Base-by-base conservation (phyloP, 2,113 vertebrate species). In the Sebastes fasciatus region DNA sequence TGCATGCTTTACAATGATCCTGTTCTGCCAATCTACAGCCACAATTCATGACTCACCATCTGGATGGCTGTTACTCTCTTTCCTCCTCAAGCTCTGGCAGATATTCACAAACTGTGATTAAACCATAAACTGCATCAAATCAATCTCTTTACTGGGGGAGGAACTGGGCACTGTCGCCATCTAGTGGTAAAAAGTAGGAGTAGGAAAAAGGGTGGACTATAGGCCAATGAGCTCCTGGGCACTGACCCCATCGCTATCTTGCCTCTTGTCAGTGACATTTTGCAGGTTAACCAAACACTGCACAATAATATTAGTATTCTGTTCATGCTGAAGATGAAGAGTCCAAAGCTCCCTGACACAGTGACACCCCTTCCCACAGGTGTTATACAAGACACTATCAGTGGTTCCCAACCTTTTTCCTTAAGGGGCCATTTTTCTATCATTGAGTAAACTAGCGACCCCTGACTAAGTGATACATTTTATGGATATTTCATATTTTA, bases 21-120 rank as follows among this genome's bases (percentile, higher is more conserved):
- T 76, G 43, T 43, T 60, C 60, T 71, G 78, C 83, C 79, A 83
- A 23, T 55, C 68, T n/a, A 26, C 4, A 64, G 69, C 49, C 55
- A 67, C 21, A 86, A 77, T 80, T 90, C 55, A 86, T 6, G 52
- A 55, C 23, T 71, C 49, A 42, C 86, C 88, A 89, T 88, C 89
- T 91, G 91, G 82, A 45, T 54, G 40, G 23, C 34, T 5, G 34
- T 91, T 45, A 85, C n/a, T 86, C 77, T 76, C 13, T 71, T n/a
- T 42, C 49, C 51, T 67, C 66, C 83, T 52, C 17, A 4, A 48
- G 11, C 43, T 48, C 57, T 83, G 85, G 76, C 77, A 83, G 70
- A 79, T 42, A 68, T 69, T 75, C 48, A 65, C 66, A 72, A 54
- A 70, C 66, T 64, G 52, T 86, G 58, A 87, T 91, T 77, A 84